These are phyloP conservation scores for Microtus richardsoni DNA, from an alignment of 2,113 vertebrate genomes.

Conservation along the genomic window DNA sequence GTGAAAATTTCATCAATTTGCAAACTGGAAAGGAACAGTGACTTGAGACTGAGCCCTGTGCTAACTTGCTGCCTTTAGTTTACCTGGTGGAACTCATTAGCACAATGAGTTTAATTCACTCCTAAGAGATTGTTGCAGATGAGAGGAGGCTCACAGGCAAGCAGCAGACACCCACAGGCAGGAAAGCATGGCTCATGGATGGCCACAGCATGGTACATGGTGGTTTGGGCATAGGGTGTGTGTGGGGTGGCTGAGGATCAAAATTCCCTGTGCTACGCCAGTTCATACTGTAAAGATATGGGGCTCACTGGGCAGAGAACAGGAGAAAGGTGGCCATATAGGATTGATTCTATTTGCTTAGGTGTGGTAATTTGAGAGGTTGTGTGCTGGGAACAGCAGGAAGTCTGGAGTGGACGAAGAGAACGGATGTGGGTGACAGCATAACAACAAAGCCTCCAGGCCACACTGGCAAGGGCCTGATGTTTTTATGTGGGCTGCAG, in stretches of 20 bases:
- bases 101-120: neutral
- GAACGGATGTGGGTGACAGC: neutral
- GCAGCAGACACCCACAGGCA: no score
- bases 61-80: neutral
- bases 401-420: neutral
- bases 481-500: neutral
- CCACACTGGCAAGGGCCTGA: neutral
- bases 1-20: neutral
- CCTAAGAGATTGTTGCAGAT: neutral
- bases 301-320: neutral
- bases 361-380: neutral
- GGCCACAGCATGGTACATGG: neutral
- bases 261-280: neutral
- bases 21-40: neutral
- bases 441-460: accelerated
- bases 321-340: neutral
- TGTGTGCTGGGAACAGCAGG: neutral
- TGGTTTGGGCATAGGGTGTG: neutral
- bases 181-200: neutral
- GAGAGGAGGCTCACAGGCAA: neutral
- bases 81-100: neutral
- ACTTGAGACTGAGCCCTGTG: neutral
- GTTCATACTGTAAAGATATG: neutral
- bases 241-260: neutral
- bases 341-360: neutral